Evolutionary conservation across 2,888 invertebrate genomes (phyloP), one percentile per base, ranked within the genome.

Genomic region (Harpagoxenus sublaevis): DNA sequence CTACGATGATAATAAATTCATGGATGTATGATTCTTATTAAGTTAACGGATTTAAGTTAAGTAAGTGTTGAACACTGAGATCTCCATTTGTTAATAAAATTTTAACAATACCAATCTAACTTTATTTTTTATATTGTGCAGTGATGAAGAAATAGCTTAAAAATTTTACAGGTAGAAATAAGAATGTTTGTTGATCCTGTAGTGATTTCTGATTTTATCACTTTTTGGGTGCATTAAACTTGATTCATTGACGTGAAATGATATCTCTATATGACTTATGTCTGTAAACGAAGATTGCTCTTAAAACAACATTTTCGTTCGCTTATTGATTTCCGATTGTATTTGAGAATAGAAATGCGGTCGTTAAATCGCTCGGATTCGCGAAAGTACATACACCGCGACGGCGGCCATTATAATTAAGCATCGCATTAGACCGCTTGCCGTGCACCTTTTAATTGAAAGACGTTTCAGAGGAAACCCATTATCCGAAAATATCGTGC

Each of bases 251-350:
- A 83, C 48, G 48, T 68, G 55, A 51, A 70, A 48, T 35, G 55
- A n/a, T 60, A 28, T 65, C 39, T 65, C 5, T 63, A n/a, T 6
- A 3, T 15, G 48, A 12, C 4, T 6, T 42, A 77, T 85, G 86
- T 90, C 86, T 84, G 89, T 84, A 85, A 86, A 83, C 84, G 85
- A 87, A 90, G 90, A 87, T 89, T 86, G 84, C 86, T 89, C 89
- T 70, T 85, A 86, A 87, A 87, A 89, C 89, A 89, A 90, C 86
- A 86, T 84, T 90, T 51, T 86, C 62, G 83, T 89, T 90, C 85
- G 82, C 83, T 87, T 89, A 90, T 90, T 85, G 89, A 90, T 90
- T 87, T 87, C 89, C 90, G 90, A 90, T 90, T 87, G 87, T 84
- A 63, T 39, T 63, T 71, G 74, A 28, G 74, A 77, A 73, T 78